phyloP scores from a whole-genome alignment of 2,797 vertebrate genomes.

The Pachyuromys duprasi region DNA sequence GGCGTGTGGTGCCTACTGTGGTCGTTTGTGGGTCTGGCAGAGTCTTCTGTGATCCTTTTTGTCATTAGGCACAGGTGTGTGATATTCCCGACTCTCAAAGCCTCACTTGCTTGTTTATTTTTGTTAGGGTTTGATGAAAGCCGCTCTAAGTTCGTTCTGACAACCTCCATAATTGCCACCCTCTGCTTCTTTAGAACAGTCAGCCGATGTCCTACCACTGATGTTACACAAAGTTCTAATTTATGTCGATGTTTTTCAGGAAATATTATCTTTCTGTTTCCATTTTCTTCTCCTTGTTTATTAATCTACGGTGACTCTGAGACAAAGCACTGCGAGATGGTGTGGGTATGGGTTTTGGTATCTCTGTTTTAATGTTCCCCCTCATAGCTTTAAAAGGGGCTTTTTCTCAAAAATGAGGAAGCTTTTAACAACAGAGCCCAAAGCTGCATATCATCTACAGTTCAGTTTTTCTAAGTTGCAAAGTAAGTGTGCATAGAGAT shows the following conservation, averaged over 20 bases:
- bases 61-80: neutral
- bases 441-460: neutral
- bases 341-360: neutral
- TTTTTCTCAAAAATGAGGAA: slow-evolving; percentile 19
- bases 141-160: neutral
- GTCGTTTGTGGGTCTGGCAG: neutral
- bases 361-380: neutral
- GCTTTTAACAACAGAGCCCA: neutral
- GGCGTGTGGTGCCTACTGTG: neutral
- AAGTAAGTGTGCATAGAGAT: neutral
- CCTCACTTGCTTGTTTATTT: neutral
- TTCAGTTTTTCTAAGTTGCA: slow-evolving; percentile 29
- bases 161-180: neutral
- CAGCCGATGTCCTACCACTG: slow-evolving; percentile 41
- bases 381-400: neutral
- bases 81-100: neutral
- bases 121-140: neutral
- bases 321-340: neutral
- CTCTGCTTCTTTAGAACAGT: neutral
- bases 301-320: slow-evolving; percentile 10
- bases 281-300: slow-evolving; percentile 11
- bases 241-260: slow-evolving; percentile 31
- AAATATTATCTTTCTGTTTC: slow-evolving; percentile 22
- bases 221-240: neutral
- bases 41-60: neutral